Percentiles rank a stretch among this genome's conserved stretches.
Evolutionary conservation across 2,113 vertebrate species (phyloP).

Genomic region (Ibidorhyncha struthersii): DNA sequence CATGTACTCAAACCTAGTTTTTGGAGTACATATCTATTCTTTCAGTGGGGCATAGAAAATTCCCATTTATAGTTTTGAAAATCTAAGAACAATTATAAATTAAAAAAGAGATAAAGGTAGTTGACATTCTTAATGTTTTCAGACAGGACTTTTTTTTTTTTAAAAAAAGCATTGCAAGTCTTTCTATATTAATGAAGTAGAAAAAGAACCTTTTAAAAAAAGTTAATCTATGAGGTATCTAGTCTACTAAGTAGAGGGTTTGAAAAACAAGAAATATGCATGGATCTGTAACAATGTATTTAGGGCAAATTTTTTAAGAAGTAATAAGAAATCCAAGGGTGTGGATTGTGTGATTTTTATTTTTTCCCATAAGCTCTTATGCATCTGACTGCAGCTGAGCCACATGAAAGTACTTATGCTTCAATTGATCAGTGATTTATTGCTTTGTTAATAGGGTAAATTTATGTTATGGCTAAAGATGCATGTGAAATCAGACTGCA

Average conservation of each 20-base stretch:
- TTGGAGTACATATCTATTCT: background rate
- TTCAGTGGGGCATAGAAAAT: background rate
- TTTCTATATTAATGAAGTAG: background rate
- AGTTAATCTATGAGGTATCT: background rate
- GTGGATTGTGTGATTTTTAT: background rate
- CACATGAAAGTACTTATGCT: background rate
- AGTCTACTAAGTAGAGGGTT: background rate
- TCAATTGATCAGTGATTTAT: background rate
- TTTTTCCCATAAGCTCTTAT: background rate
- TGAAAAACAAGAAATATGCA: background rate
- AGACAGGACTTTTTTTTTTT: background rate
- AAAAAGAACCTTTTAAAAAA: background rate
- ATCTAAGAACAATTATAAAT: background rate
- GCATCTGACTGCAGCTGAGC: background rate
- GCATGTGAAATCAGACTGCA: background rate
- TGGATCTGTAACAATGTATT: background rate
- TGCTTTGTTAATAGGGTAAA: background rate
- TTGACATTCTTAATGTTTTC: background rate
- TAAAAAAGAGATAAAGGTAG: background rate
- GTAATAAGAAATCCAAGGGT: background rate
- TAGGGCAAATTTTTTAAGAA: background rate
- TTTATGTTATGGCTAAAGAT: background rate
- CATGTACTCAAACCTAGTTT: background rate
- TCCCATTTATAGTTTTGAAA: background rate
- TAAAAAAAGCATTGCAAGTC: background rate